These are phyloP conservation scores for Syrmaticus mikado DNA, from an alignment of 2,113 vertebrate species.

Conservation along the genomic window DNA sequence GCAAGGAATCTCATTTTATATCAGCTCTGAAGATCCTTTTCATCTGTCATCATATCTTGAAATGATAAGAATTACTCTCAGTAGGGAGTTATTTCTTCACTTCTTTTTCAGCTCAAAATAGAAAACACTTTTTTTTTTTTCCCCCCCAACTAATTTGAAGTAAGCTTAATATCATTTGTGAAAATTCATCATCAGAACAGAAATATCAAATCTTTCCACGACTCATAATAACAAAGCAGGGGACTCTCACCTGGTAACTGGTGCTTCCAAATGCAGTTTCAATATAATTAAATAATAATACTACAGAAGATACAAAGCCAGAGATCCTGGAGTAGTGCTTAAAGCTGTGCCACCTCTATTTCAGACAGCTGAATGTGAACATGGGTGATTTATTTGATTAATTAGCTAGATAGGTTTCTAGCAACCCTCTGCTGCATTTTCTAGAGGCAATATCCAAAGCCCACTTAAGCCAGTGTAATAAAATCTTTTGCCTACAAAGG, in stretches of 20 bases:
- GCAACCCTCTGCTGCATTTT: not conserved
- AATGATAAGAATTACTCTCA: constrained; percentile 65
- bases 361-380: not conserved
- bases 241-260: constrained; percentile 35
- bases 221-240: not conserved
- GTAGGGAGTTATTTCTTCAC: constrained; percentile 41
- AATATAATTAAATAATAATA: constrained; percentile 45
- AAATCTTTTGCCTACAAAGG: constrained; percentile 42
- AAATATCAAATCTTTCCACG: constrained; percentile 12
- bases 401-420: constrained; percentile 42
- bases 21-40: constrained; percentile 66
- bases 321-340: not conserved
- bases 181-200: constrained; percentile 20
- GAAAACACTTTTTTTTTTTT: not conserved
- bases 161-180: constrained; percentile 35
- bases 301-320: not conserved
- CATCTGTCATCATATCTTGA: constrained; percentile 59
- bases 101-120: constrained; percentile 46
- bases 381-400: constrained; percentile 48
- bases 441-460: constrained; percentile 26
- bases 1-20: constrained; percentile 55
- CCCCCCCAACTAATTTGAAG: constrained; percentile 27
- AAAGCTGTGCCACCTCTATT: not conserved
- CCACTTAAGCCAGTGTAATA: constrained; percentile 46
- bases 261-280: constrained; percentile 16